Evolutionary conservation across 2,888 invertebrate species (phyloP).

Genomic region (Dasysyrphus albostriatus): DNA sequence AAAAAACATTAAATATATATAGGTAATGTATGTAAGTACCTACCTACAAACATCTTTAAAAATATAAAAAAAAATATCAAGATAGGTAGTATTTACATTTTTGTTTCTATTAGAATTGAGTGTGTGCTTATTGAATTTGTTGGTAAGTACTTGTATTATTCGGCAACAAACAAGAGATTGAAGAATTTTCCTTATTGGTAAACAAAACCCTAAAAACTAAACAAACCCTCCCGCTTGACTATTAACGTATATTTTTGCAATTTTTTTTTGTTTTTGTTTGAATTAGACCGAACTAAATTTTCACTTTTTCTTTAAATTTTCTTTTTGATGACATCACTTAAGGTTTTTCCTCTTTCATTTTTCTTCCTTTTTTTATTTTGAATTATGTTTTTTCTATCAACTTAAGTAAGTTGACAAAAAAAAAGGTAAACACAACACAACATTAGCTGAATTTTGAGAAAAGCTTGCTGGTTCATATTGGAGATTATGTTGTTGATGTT

Average conservation of each 20-base stretch:
- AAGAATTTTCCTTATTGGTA: background rate
- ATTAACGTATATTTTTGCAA: background rate
- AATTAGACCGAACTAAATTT: background rate
- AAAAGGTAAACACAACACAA: background rate
- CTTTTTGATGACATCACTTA: slow-evolving; percentile 20
- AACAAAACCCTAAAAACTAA: background rate
- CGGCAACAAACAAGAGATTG: background rate
- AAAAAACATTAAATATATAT: background rate
- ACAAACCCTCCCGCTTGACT: background rate
- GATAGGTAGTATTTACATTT: background rate
- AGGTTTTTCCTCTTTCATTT: background rate
- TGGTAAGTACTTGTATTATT: background rate
- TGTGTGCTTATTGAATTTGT: background rate
- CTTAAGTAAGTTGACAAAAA: background rate
- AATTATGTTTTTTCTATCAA: background rate
- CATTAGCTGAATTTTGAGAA: background rate
- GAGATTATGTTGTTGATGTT: background rate
- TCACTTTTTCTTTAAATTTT: slow-evolving; percentile 4
- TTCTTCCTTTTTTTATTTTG: background rate
- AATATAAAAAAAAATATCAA: background rate
- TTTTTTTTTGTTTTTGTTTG: background rate
- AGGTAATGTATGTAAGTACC: background rate
- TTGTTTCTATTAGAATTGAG: background rate
- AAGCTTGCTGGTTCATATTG: background rate
- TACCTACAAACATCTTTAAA: background rate